Conservation (phyloP, 1,140 invertebrate species). For the Drosophila ironensis region DNA sequence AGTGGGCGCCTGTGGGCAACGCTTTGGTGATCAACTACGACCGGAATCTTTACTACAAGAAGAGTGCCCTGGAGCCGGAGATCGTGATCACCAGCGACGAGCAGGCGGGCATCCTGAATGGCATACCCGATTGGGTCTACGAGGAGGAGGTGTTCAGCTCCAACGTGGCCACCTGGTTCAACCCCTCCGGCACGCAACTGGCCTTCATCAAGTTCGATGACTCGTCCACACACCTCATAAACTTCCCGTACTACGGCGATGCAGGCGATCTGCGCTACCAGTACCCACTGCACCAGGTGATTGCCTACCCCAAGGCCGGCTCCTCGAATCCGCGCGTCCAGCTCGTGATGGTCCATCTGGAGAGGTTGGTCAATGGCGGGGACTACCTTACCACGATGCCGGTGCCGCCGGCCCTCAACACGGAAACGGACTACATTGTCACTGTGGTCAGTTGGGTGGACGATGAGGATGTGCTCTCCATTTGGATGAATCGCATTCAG, state of each 20-base stretch:
- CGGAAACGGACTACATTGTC: constrained; percentile 71
- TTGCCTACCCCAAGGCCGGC: constrained; percentile 93
- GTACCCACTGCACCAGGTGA: constrained; percentile 86
- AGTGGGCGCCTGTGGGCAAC: constrained; percentile 83
- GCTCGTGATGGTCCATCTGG: constrained; percentile 62
- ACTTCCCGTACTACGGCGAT: constrained; percentile 86
- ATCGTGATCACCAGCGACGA: constrained; percentile 86
- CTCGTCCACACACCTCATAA: constrained; percentile 86
- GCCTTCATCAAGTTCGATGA: constrained; percentile 94
- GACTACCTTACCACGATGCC: constrained; percentile 63
- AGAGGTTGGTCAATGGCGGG: constrained; percentile 31
- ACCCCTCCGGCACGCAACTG: constrained; percentile 89
- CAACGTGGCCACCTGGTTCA: constrained; percentile 95
- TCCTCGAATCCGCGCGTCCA: constrained; percentile 82
- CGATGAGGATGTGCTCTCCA: constrained; percentile 85
- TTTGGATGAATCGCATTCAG: constrained; percentile 95
- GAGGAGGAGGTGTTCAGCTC: constrained; percentile 95
- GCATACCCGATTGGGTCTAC: constrained; percentile 90
- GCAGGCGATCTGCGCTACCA: constrained; percentile 86
- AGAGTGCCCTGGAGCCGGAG: constrained; percentile 68
- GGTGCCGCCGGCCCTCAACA: constrained; percentile 62
- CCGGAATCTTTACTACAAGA: constrained; percentile 91
- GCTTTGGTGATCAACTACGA: constrained; percentile 88
- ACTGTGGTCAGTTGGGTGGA: constrained; percentile 87
- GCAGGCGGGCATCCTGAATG: constrained; percentile 88